phyloP scores from a whole-genome alignment of 2,797 vertebrate species.

The Peromyscus melanophrys region DNA sequence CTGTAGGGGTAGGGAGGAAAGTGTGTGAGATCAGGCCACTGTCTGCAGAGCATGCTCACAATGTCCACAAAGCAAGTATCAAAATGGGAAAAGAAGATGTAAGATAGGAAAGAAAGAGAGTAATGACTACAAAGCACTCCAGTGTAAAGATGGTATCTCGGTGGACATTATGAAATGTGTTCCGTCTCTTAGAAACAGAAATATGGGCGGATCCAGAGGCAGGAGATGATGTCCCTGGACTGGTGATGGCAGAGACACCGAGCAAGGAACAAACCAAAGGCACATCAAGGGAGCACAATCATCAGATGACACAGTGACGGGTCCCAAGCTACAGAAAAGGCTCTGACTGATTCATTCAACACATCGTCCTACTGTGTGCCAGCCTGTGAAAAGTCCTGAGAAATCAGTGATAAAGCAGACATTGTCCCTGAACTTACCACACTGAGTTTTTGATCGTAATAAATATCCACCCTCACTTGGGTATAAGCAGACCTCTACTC shows the following conservation, averaged over 20 bases:
- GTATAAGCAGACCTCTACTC: not conserved
- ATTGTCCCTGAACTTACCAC: not conserved
- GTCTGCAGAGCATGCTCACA: not conserved
- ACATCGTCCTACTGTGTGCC: not conserved
- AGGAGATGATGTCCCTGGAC: not conserved
- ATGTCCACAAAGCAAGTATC: not conserved
- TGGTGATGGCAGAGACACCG: not conserved
- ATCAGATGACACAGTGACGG: not conserved
- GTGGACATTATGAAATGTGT: not conserved
- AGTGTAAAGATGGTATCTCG: not conserved
- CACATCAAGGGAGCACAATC: not conserved
- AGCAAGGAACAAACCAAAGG: not conserved
- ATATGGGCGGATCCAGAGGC: not conserved
- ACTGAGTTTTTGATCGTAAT: not conserved
- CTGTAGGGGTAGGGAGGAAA: not conserved
- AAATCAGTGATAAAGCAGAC: not conserved
- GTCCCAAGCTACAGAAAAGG: not conserved
- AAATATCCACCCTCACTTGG: not conserved
- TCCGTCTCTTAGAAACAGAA: not conserved
- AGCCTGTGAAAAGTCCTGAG: not conserved
- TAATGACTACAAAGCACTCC: not conserved
- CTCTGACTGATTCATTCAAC: not conserved
- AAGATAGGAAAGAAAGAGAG: not conserved
- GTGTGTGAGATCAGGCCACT: not conserved
- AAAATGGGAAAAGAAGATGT: not conserved